Evolutionary conservation across 2,113 vertebrate genomes (phyloP), one percentile per base, ranked within the genome.

Genomic region (Cettia cetti): DNA sequence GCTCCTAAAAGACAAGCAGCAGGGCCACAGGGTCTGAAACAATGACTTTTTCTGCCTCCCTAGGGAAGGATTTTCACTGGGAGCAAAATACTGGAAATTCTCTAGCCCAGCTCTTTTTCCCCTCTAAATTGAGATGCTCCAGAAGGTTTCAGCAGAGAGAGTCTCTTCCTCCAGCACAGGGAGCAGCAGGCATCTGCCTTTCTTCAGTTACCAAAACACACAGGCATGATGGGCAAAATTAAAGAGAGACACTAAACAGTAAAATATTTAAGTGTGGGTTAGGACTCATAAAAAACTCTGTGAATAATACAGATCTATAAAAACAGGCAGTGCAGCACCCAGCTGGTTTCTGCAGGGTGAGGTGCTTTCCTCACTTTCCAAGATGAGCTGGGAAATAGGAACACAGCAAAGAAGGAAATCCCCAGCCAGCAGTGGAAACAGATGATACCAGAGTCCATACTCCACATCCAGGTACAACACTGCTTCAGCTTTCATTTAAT

Each of bases 391-490:
- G 49, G 53, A 89, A 83, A 56, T 1, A 16, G 31, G 63, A 69
- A 31, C 54, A 9, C 26, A 9, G 33, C 33, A 35, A 68, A 53
- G 15, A 47, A 10, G 47, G 85, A 66, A 91, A 47, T 11, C 33
- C 54, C 17, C n/a, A 45, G 30, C 20, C 44, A n/a, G 0, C 24
- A 56, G 22, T 2, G 27, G n/a, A 20, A 57, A 33, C 10, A 54
- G 57, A 17, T 11, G 8, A 6, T 1, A 24, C 7, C 27, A 7
- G 4, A 64, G 54, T 4, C 37, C 33, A 5, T 1, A 2, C 20
- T 42, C n/a, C 45, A 33, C 28, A 10, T 1, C 7, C 7, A 69
- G 45, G 18, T 35, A 40, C 26, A 72, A 26, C 30, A 9, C 22
- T 44, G 23, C 24, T 24, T 31, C 0, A n/a, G 27, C n/a, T 59